Base-by-base conservation (phyloP, 2,888 invertebrate species). In the Cantharis flavilabris region DNA sequence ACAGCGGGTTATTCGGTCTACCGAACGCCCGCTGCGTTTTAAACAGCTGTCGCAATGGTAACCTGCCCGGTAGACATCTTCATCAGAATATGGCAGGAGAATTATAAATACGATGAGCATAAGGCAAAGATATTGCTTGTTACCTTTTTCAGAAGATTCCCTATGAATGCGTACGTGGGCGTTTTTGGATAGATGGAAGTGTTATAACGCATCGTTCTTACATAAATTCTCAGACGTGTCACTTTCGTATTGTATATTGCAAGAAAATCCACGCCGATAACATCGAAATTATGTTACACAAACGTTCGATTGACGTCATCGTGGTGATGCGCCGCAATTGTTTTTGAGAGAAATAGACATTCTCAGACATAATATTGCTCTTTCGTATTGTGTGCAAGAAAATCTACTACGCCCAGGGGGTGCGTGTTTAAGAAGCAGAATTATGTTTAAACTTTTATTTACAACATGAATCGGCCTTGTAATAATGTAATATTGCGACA, bases 21-120 rank as follows among this genome's bases (percentile, higher is more conserved):
- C 84, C 84, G 86, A 84, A 84, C 85, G 84, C 86, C 86, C 81
- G 86, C 86, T 85, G 86, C 73, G 85, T 81, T 84, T 85, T 82
- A 85, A 87, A 85, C 87, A 87, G 86, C 87, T 87, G 87, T 86
- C 88, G 85, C 86, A 86, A 85, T 83, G 85, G 84, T 85, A 86
- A 86, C 86, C 85, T 83, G 84, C 83, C 84, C 84, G 83, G 84
- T 86, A 86, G 87, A 88, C 86, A 86, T 87, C 87, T 88, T 87
- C 86, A 88, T 88, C 87, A 86, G 86, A 81, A 86, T 78, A 80
- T 84, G 84, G 84, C 85, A 84, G 85, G 82, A 83, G 85, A 86
- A 85, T 85, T 86, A 86, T 86, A 86, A 86, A 86, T 86, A 85
- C 85, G 84, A 84, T 82, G 84, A 84, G 83, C 84, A 85, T 85